Evolutionary conservation across 2,797 vertebrate species (phyloP).

Genomic region (Tarsius wallacei): DNA sequence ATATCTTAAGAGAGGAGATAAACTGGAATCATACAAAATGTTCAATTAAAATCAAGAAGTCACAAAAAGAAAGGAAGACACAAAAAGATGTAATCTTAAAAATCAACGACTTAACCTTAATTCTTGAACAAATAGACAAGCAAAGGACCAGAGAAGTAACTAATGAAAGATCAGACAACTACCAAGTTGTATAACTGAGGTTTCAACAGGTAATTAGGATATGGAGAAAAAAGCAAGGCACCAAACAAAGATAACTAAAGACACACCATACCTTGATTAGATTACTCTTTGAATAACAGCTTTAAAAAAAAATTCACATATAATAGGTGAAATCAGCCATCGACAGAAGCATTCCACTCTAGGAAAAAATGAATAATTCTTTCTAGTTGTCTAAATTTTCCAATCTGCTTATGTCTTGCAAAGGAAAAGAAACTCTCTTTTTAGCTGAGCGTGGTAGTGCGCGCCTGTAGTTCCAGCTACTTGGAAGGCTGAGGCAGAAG

Average conservation of each 20-base stretch:
- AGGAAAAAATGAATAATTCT: slow-evolving; percentile 2
- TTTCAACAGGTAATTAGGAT: slow-evolving; percentile 1
- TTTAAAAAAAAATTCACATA: neutral
- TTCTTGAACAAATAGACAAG: neutral
- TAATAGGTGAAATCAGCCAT: neutral
- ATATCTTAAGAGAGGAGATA: neutral
- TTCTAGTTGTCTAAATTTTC: slow-evolving; percentile 1
- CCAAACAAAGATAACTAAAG: no score
- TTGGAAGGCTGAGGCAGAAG: no score
- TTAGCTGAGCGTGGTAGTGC: no score
- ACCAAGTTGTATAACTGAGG: neutral
- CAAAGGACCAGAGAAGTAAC: neutral
- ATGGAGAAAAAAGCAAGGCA: neutral
- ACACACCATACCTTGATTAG: neutral
- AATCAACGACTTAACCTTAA: neutral
- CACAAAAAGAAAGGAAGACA: neutral
- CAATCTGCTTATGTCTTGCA: neutral
- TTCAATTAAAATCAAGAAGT: neutral
- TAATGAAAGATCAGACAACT: neutral
- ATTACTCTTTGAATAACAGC: neutral
- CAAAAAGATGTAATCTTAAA: neutral
- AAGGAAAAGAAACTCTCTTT: neutral
- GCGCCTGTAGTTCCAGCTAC: no score
- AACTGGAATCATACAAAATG: neutral
- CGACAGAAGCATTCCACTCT: neutral